Evolutionary conservation across 1,140 invertebrate genomes (phyloP).

Genomic region (Drosophila suzukii): DNA sequence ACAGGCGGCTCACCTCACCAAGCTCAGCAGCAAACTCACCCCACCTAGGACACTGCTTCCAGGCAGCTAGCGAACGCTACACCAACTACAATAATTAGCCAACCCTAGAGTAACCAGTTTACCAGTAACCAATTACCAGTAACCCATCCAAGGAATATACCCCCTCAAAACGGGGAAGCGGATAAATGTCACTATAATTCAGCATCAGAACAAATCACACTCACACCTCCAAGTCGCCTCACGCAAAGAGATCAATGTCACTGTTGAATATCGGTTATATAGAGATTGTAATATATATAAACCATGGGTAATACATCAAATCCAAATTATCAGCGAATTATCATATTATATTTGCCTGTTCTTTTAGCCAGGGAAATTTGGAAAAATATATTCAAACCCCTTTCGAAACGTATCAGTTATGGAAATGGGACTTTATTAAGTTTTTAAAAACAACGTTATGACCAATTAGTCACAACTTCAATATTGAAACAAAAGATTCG

Average conservation of each 20-base stretch:
- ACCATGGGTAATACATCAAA: too few species aligned
- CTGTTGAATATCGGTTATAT: constrained; percentile 22
- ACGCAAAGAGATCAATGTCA: constrained; percentile 22
- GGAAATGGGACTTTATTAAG: too few species aligned
- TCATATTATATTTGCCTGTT: background rate
- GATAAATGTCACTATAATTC: constrained; percentile 19
- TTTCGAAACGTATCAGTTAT: background rate
- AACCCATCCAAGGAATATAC: constrained; percentile 16
- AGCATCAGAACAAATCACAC: constrained; percentile 7
- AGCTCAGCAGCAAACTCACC: constrained; percentile 75
- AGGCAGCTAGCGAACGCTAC: constrained; percentile 74
- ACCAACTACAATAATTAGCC: constrained; percentile 69
- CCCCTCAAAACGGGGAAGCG: constrained; percentile 1
- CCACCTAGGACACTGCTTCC: constrained; percentile 80
- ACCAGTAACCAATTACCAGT: constrained; percentile 17
- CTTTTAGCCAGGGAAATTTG: background rate
- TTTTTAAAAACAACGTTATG: too few species aligned
- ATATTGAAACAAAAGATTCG: constrained; percentile 1
- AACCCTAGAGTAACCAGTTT: constrained; percentile 45
- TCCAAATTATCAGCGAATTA: too few species aligned
- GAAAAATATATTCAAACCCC: background rate
- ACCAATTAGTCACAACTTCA: background rate
- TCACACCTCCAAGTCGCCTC: background rate
- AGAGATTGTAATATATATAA: background rate
- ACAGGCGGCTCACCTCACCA: constrained; percentile 52